Conservation (phyloP, 2,113 vertebrate genomes). For the Ochotona princeps region DNA sequence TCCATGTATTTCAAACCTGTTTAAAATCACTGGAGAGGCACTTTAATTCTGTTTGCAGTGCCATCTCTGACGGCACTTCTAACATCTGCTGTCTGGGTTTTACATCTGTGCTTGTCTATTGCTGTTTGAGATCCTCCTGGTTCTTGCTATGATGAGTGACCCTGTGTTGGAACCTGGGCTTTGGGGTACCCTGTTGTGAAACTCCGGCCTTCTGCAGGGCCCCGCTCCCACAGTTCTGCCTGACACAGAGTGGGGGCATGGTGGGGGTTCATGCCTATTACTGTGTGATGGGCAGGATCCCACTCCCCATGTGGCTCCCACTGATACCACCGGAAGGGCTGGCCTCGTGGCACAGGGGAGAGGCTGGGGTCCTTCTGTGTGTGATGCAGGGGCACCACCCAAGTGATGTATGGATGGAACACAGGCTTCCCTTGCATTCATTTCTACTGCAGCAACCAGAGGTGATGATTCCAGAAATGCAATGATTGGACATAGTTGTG, state of each 20-base stretch:
- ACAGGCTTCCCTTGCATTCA: too few species aligned
- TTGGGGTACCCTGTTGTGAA: neutral
- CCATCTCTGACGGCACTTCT: neutral
- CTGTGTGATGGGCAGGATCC: neutral
- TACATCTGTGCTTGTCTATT: neutral
- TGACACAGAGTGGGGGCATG: too few species aligned
- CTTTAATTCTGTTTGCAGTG: neutral
- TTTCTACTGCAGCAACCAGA: too few species aligned
- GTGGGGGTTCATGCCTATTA: too few species aligned
- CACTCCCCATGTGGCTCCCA: accelerated
- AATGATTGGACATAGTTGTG: accelerated
- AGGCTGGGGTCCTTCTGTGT: neutral
- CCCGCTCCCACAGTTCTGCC: neutral
- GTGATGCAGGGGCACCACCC: too few species aligned
- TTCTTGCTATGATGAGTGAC: neutral
- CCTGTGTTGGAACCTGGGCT: neutral
- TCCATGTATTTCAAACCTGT: neutral
- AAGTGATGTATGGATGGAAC: too few species aligned
- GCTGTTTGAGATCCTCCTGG: neutral
- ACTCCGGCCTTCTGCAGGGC: neutral
- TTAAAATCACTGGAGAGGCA: too few species aligned
- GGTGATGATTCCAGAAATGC: neutral
- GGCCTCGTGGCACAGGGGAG: neutral
- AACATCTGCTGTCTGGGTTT: too few species aligned
- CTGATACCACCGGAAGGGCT: neutral